Evolutionary conservation across 2,888 invertebrate genomes (phyloP).

Genomic region (Euclidia mi): DNA sequence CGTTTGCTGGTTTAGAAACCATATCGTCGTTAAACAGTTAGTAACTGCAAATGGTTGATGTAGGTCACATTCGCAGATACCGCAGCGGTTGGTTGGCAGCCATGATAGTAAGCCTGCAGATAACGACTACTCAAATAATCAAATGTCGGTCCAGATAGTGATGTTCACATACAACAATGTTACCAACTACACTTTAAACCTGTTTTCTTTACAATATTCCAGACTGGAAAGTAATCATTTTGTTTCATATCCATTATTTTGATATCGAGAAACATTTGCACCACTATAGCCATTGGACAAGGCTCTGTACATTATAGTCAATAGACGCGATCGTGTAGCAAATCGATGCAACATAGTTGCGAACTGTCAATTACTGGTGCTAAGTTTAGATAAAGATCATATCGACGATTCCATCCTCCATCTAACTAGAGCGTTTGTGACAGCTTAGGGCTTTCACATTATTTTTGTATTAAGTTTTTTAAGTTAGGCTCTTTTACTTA

Average conservation of each 20-base stretch:
- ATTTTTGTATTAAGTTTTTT: no score
- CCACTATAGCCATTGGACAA: no score
- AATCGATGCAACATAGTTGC: background rate
- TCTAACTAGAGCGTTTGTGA: no score
- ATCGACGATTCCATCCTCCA: background rate
- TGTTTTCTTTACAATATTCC: no score
- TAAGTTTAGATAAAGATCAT: background rate
- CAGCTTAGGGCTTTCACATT: no score
- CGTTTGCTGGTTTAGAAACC: background rate
- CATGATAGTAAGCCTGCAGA: conserved; percentile 40
- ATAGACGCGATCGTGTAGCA: no score
- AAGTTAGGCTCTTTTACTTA: no score
- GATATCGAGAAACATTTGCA: no score
- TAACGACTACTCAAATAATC: conserved; percentile 30
- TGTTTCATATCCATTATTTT: no score
- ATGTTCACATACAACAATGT: background rate
- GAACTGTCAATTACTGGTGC: background rate
- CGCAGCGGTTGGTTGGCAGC: conserved; percentile 36
- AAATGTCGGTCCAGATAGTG: conserved; percentile 7
- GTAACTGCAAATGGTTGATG: conserved; percentile 23
- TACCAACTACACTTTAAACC: no score
- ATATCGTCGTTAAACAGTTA: conserved; percentile 19
- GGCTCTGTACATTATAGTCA: no score
- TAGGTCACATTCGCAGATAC: conserved; percentile 45
- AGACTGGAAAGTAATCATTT: no score